Base-by-base conservation (phyloP, 2,113 vertebrate genomes). In the Donacobius atricapilla region DNA sequence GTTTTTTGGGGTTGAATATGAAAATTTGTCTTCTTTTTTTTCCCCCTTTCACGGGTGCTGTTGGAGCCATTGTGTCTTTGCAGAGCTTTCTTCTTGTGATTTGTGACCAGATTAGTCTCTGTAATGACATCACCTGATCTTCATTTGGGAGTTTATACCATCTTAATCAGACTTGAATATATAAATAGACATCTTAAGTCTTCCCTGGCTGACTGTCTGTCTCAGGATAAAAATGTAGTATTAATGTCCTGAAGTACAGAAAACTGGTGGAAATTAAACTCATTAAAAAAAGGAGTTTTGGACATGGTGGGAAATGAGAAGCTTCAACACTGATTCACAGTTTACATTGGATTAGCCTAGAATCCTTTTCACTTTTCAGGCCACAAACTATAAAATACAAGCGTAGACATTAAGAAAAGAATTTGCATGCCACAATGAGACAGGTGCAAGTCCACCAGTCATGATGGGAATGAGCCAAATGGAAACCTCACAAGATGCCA, bases 161-260 rank as follows among this genome's bases (percentile, higher is more conserved):
- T 73, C 81, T 70, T 96, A 96, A 94, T 92, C 79, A 75, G 92
- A 80, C 85, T 83, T 71, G 35, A 77, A 33, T 73, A 56, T 90
- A 96, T 80, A 96, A 94, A 95, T 93, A 96, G 92, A 63, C 40
- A 20, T 61, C 71, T 85, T 87, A 94, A 94, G 87, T 75, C 85
- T 76, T 95, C 35, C 54, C 47, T 69, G 44, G 10, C 11, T 68
- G 33, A 75, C 16, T 69, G n/a, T 19, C 61, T 93, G 63, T 42
- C 44, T 69, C 6, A 2, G 53, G 28, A 47, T 75, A 60, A 44
- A 93, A 94, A 68, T 4, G 8, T 37, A 69, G 73, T 13, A 48
- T 56, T 86, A 70, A 47, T 25, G 13, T 79, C 45, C 68, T 35
- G 8, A 33, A 75, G 8, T 70, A 64, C 33, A 79, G 66, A 76